Evolutionary conservation across 2,113 vertebrate species (phyloP), one percentile per base, ranked within the genome.

Genomic region (Solea senegalensis): DNA sequence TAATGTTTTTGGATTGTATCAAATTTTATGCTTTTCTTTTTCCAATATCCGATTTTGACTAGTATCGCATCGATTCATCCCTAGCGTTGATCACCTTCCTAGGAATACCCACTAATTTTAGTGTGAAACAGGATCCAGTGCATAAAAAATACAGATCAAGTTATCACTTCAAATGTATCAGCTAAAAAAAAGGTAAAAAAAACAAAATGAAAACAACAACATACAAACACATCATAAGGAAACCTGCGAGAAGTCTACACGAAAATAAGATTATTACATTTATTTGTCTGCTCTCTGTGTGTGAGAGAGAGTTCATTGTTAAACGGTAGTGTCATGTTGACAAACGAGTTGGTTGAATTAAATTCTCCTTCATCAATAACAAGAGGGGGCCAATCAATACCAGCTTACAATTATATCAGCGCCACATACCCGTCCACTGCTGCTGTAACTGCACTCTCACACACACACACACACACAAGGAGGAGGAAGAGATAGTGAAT

Each of bases 331-430:
- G 91, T 92, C 92, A 93, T 89, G 92, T 91, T 93, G 93, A 94
- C 93, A 93, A 93, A 93, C 81, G 91, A 91, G 91, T 87, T 90
- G 84, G 86, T 90, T 90, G 90, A 93, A 93, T 94, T 93, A 92
- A 93, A 94, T 92, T 93, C 90, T 82, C 86, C 82, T 90, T 91
- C 91, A 92, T 93, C 91, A 92, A 93, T 92, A 94, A 93, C 88
- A 90, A 85, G 85, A 84, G 88, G 83, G 58, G 65, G 57, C 55
- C 87, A 91, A 94, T 93, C 93, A 93, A 94, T 93, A 93, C 73
- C 62, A 69, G 83, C 89, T 91, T 89, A 92, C 90, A 92, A 92
- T 93, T 93, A 93, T 92, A 93, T 92, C 90, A 92, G 81, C 81
- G 64, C 84, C 78, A 45, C 44, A 45, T 83, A 68, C 34, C 50